Base-by-base conservation (phyloP, 2,113 vertebrate genomes). In the Stegastes partitus region DNA sequence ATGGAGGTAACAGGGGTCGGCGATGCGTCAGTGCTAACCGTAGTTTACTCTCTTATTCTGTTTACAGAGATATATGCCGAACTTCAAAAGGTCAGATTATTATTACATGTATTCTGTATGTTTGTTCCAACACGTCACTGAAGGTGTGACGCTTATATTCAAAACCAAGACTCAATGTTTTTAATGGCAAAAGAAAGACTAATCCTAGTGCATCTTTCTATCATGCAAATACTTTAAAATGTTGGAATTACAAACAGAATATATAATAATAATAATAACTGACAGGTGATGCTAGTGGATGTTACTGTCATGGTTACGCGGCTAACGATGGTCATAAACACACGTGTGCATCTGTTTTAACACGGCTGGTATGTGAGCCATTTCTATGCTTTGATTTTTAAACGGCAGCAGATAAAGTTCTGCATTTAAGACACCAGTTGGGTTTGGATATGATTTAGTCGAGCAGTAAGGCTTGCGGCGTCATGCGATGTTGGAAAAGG, bases 21-120 rank as follows among this genome's bases (percentile, higher is more conserved):
- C 12, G 57, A 53, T 25, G 65, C 34, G 39, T 70, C 70, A 73
- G 34, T 42, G 53, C 64, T 53, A 28, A 59, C 23, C 56, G 39
- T 39, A 59, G 21, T 21, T 65, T 31, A 53, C 54, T 34, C 23
- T 34, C 23, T 31, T n/a, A 69, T 39, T 50, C 9, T 59, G 22
- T n/a, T 28, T 21, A n/a, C 5, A 64, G 53, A 76, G 11, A 57
- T 15, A 10, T 53, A 16, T 34, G 7, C 31, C 10, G 31, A 34
- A 34, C 31, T 9, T 34, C 8, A 34, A 7, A 34, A 9, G 6
- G 31, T 34, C 31, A 1, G 10, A 7, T 10, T 34, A 34, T 34
- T 34, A 34, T 34, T 34, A 9, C 31, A 34, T 34, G 31, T 34
- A 10, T 34, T 34, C 31, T 34, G 31, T 34, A 34, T 34, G 31